Evolutionary conservation across 2,113 vertebrate species (phyloP).

Genomic region (Amphiprion ocellaris): DNA sequence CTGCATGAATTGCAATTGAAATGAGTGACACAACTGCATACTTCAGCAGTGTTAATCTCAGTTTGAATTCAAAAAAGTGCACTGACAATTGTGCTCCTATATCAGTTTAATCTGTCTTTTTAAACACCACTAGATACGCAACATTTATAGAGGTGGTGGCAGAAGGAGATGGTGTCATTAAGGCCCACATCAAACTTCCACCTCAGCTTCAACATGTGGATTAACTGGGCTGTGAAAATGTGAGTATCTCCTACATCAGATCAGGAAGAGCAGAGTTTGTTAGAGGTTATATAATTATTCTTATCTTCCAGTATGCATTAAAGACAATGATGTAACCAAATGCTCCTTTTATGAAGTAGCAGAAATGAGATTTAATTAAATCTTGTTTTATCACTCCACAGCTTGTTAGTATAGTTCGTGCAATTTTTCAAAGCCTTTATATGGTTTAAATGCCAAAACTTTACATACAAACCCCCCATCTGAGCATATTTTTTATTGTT

Average conservation of each 20-base stretch:
- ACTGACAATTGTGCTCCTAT: neutral
- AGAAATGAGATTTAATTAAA: neutral
- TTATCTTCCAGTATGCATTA: neutral
- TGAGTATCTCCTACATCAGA: neutral
- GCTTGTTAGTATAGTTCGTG: neutral
- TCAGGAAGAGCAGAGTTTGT: neutral
- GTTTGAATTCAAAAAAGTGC: too few species aligned
- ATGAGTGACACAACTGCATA: too few species aligned
- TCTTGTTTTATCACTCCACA: neutral
- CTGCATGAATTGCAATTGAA: too few species aligned
- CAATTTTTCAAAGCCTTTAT: neutral
- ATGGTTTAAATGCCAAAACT: conserved; percentile 34
- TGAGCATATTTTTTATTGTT: conserved; percentile 30
- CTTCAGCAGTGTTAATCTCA: too few species aligned
- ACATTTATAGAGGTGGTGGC: neutral
- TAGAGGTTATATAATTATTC: neutral
- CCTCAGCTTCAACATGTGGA: neutral
- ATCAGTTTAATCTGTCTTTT: neutral
- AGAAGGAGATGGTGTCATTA: neutral
- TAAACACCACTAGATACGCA: neutral
- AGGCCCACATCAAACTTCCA: neutral
- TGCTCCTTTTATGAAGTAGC: too few species aligned
- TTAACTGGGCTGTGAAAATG: neutral
- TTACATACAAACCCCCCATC: conserved; percentile 18
- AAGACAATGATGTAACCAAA: too few species aligned